Percentiles rank a stretch among this genome's conserved stretches.
Evolutionary conservation across 2,797 vertebrate genomes (phyloP).

Genomic region (Ptychobarbus kaznakovi): DNA sequence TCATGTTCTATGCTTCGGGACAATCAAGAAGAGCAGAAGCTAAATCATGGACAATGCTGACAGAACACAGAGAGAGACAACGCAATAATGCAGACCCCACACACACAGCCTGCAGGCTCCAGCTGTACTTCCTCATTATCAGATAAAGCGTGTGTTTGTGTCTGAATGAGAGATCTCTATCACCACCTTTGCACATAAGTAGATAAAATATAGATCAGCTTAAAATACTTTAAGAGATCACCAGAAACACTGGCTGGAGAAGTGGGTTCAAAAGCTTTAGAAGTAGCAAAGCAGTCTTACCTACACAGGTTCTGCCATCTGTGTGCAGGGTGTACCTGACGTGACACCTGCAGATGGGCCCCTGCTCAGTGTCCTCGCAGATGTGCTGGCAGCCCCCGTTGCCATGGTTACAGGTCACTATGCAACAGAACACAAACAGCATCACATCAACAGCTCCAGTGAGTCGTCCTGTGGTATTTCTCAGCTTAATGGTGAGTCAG

Average conservation of each 20-base stretch:
- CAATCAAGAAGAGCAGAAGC: conserved; percentile 57
- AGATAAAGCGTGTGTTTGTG: conserved; percentile 52
- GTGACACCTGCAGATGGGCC: conserved; percentile 93
- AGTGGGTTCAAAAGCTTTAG: not conserved
- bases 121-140: conserved; percentile 62
- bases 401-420: conserved; percentile 97
- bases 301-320: conserved; percentile 90
- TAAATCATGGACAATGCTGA: conserved; percentile 51
- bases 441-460: conserved; percentile 13
- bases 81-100: conserved; percentile 74
- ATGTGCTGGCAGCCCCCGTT: conserved; percentile 97
- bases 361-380: conserved; percentile 91
- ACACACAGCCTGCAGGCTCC: conserved; percentile 69
- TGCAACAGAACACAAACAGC: conserved; percentile 57
- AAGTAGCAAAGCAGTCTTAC: conserved; percentile 75
- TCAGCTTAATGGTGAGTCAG: conserved; percentile 30
- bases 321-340: conserved; percentile 86
- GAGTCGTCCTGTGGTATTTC: conserved; percentile 23
- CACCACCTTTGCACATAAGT: conserved; percentile 47
- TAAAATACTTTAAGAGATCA: conserved; percentile 28
- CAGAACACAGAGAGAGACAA: conserved; percentile 66
- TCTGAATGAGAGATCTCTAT: conserved; percentile 47
- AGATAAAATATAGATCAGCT: conserved; percentile 41
- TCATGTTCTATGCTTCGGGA: conserved; percentile 55
- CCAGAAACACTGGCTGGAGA: conserved; percentile 16